Base-by-base conservation (phyloP, 1,140 invertebrate genomes). In the Procambarus virginalis region DNA sequence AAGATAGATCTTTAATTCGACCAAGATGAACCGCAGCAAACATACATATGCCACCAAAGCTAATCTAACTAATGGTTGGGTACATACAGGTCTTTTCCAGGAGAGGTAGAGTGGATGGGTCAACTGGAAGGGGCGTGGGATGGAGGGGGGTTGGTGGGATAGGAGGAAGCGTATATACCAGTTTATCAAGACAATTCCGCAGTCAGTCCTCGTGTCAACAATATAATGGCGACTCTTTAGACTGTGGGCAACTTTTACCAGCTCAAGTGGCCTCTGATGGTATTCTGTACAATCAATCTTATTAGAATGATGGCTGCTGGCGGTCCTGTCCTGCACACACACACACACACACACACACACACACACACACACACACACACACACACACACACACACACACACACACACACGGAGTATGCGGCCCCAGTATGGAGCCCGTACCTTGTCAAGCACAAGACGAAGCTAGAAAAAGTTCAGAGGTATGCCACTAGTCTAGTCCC, bases 31-130 rank as follows among this genome's bases (percentile, higher is more conserved):
- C 76, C 76, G 22, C 46, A 12, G 85, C 75, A 64, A 86, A 86
- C 85, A 86, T 46, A 34, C 58, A 22, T 22, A 77, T 79, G 85
- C 85, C 85, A 86, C 85, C 58, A 80, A 86, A 86, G 85, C 85
- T 77, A 86, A 86, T 86, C 85, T 86, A 80, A 86, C 85, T 86
- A 86, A 86, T 86, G 85, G 77, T 80, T 86, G 85, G 55, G 85
- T 86, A 86, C 85, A 86, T 77, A 86, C 22, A 78, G 49, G 22
- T 58, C 77, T 70, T 84, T 34, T 75, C 70, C 83, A 48, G 17
- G 60, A 82, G 80, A 75, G 70, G 46, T 17, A 12, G 51, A 12
- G 68, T 68, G 64, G 55, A 34, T 9, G 12, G 81, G 81, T 8
- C 55, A 58, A 12, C 55, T 34, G 12, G 55, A 8, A 58, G 55